These are phyloP conservation scores for Cephus cinctus DNA, from an alignment of 1,140 invertebrate genomes.

Conservation along the genomic window DNA sequence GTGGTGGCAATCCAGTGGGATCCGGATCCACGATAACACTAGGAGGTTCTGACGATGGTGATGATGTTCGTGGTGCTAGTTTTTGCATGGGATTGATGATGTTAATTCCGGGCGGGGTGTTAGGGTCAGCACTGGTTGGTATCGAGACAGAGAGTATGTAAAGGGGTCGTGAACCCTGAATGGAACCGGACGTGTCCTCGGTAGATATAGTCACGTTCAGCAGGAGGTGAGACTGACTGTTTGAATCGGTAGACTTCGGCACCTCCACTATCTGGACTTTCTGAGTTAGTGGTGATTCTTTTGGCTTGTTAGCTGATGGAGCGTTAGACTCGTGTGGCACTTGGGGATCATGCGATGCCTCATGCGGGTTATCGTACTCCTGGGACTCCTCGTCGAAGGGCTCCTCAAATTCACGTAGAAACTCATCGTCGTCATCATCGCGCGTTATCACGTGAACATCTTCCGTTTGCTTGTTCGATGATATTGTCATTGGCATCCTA, in stretches of 20 bases:
- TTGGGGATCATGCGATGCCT: slow-evolving; percentile 6
- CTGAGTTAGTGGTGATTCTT: slow-evolving; percentile 11
- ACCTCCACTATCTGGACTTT: slow-evolving; percentile 23
- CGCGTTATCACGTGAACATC: slow-evolving; percentile 36
- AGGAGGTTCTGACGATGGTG: slow-evolving; percentile 5
- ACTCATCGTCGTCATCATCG: slow-evolving; percentile 38
- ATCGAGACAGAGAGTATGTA: slow-evolving; percentile 73
- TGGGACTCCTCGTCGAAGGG: slow-evolving; percentile 24
- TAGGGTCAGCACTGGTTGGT: slow-evolving; percentile 60
- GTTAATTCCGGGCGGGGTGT: slow-evolving; percentile 59
- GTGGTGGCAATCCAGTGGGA: slow-evolving; percentile 37
- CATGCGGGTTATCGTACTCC: slow-evolving; percentile 18
- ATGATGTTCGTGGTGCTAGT: slow-evolving; percentile 12
- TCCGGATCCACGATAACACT: slow-evolving; percentile 40
- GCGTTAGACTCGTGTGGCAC: no score
- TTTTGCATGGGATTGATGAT: slow-evolving; percentile 56
- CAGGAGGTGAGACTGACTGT: slow-evolving; percentile 2
- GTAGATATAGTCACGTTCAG: slow-evolving; percentile 74
- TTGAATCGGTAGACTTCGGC: slow-evolving; percentile 16
- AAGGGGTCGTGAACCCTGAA: slow-evolving; percentile 61
- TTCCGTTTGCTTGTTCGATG: slow-evolving; percentile 15
- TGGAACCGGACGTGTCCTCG: slow-evolving; percentile 47
- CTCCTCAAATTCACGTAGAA: slow-evolving; percentile 38
- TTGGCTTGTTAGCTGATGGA: not conserved
- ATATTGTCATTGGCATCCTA: slow-evolving; percentile 7